Percentiles rank a stretch among this genome's conserved stretches.
phyloP scores from a whole-genome alignment of 2,113 vertebrate genomes.

The Propithecus coquereli region DNA sequence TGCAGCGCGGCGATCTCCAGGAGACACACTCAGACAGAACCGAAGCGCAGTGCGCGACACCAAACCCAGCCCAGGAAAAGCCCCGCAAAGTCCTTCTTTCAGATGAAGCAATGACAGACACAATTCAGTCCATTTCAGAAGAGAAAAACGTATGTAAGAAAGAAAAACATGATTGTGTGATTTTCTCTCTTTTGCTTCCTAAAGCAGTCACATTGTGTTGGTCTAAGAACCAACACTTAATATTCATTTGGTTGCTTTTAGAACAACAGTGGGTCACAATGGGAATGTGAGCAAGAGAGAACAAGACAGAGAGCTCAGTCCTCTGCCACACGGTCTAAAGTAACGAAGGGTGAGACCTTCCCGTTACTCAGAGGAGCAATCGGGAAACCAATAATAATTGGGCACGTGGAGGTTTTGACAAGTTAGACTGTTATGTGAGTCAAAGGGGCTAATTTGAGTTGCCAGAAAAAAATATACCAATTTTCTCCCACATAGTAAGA shows the following conservation, averaged over 20 bases:
- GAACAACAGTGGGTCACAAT: not conserved
- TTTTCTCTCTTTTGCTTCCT: not conserved
- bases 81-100: not conserved
- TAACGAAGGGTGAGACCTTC: not conserved
- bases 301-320: not conserved
- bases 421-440: not conserved
- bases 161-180: not conserved
- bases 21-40: not conserved
- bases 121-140: not conserved
- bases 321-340: not conserved
- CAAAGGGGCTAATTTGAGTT: not conserved
- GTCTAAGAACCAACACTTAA: not conserved
- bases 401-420: not conserved
- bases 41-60: accelerated
- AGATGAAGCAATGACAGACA: accelerated
- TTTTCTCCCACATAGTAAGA: not conserved
- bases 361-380: not conserved
- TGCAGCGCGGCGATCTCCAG: accelerated
- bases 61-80: not conserved
- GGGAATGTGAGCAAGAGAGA: not conserved
- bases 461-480: not conserved
- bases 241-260: not conserved
- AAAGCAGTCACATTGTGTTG: not conserved
- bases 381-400: not conserved
- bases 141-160: not conserved